Base-by-base conservation (phyloP, 1,140 invertebrate genomes). In the Drosophila lini region DNA sequence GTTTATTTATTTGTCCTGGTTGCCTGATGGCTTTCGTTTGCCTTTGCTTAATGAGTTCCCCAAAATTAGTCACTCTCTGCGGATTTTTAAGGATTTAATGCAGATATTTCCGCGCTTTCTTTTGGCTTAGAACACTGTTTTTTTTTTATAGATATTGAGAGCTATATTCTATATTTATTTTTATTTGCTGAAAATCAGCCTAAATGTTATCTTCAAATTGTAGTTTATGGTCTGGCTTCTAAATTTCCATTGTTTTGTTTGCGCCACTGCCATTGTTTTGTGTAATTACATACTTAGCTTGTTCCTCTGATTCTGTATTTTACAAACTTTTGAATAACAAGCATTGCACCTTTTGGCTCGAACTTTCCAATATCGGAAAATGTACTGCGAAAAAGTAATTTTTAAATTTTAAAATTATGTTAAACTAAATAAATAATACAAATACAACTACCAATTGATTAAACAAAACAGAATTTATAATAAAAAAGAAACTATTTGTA, bases 1-100 rank as follows among this genome's bases (percentile, higher is more conserved):
- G 52, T 38, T 55, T 77, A 45, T 62, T 73, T 81, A 73, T 77
- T 74, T 32, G 45, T 48, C 44, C 65, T 41, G 42, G 38, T 42
- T 50, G 36, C 42, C 53, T 28, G 36, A 58, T 58, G 45, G 25
- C 44, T 59, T 36, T 41, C n/a, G 0, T 36, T 40, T 32, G 38
- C 25, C 19, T 31, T 42, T 8, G 50, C 19, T 70, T 47, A 11
- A 69, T 68, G 42, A 45, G 34, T 40, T 53, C 22, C 34, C 16
- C 36, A 3, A 16, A 11, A 31, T 28, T n/a, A 9, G 25, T 22
- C 31, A 52, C 4, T 53, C 32, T 22, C 3, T 9, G 50, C 7
- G 13, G n/a, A 38, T 38, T 40, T 40, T 57, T 15, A 19, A 5
- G 52, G 19, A 38, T 25, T 53, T 53, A 9, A 53, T 22, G 13